A percentile compares a stretch with the other conserved stretches of the same genome.
phyloP scores from a whole-genome alignment of 2,797 vertebrate genomes.

The Malacoctenus gilli region DNA sequence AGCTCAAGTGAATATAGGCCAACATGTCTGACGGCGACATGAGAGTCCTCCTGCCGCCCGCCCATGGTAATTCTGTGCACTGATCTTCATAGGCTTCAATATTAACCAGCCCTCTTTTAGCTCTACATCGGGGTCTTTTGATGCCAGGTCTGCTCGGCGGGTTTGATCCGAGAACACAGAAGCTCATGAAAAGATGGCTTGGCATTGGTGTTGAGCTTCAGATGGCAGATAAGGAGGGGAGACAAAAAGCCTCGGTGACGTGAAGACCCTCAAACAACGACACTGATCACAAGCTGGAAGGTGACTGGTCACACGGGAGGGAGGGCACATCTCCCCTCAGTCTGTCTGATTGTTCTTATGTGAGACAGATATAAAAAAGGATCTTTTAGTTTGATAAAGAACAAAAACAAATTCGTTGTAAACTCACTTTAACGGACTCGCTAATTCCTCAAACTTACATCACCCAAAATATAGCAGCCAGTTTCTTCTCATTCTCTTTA shows the following conservation, averaged over 20 bases:
- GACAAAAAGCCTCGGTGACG: conserved; percentile 4
- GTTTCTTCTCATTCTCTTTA: too few relatives aligned
- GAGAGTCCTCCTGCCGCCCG: conserved; percentile 32
- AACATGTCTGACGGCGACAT: conserved; percentile 56
- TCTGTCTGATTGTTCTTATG: conserved; percentile 7
- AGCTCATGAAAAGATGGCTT: conserved; percentile 27
- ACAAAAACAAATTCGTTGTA: neutral
- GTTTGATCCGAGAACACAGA: conserved; percentile 50
- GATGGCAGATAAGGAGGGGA: conserved; percentile 27
- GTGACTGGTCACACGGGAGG: neutral
- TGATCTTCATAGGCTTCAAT: conserved; percentile 25
- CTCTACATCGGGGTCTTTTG: neutral
- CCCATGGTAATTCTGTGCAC: conserved; percentile 32
- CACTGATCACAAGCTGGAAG: conserved; percentile 27
- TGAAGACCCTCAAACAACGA: conserved; percentile 39
- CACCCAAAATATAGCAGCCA: too few relatives aligned
- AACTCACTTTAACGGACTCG: too few relatives aligned
- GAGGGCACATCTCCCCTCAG: conserved; percentile 12
- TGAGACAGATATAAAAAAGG: neutral
- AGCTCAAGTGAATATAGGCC: conserved; percentile 61
- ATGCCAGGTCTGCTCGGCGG: neutral
- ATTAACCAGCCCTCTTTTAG: conserved; percentile 31
- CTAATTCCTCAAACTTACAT: too few relatives aligned
- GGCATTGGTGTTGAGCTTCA: conserved; percentile 33
- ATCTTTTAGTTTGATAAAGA: neutral